phyloP scores from a whole-genome alignment of 2,113 vertebrate species.

The Solea senegalensis region DNA sequence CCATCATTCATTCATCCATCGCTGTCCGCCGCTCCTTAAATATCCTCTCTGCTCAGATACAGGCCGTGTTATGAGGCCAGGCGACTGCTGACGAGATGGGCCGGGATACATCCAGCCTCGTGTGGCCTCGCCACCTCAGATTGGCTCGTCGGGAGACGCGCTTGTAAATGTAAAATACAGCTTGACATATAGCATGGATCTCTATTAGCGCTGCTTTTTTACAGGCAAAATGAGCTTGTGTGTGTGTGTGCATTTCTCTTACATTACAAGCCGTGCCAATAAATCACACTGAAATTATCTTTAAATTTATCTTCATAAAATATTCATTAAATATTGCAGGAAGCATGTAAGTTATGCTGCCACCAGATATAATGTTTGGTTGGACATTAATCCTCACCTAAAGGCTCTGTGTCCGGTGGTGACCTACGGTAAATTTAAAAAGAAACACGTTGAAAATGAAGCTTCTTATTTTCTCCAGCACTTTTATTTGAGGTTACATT shows the following conservation, averaged over 20 bases:
- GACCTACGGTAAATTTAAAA: constrained; percentile 11
- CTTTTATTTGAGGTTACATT: too few species aligned
- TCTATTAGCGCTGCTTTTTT: constrained; percentile 55
- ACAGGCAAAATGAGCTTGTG: constrained; percentile 36
- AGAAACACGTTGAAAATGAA: too few species aligned
- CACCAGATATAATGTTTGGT: background rate
- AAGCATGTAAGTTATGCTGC: constrained; percentile 32
- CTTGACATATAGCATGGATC: constrained; percentile 41
- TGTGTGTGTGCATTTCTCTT: constrained; percentile 32
- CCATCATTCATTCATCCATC: constrained; percentile 61
- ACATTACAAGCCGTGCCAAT: constrained; percentile 41
- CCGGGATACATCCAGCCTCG: constrained; percentile 48
- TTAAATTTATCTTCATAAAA: constrained; percentile 50
- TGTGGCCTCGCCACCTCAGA: constrained; percentile 54
- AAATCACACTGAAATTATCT: constrained; percentile 46
- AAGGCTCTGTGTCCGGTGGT: constrained; percentile 13
- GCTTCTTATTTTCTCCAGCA: too few species aligned
- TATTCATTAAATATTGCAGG: constrained; percentile 13
- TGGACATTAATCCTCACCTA: constrained; percentile 25
- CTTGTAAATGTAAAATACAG: constrained; percentile 72
- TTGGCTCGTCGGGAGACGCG: constrained; percentile 54
- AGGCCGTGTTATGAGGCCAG: constrained; percentile 48
- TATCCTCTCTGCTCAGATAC: constrained; percentile 75
- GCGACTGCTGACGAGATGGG: constrained; percentile 63
- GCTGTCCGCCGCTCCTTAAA: constrained; percentile 60